Conservation (phyloP, 1,140 invertebrate species). For the Bombus pyrosoma region DNA sequence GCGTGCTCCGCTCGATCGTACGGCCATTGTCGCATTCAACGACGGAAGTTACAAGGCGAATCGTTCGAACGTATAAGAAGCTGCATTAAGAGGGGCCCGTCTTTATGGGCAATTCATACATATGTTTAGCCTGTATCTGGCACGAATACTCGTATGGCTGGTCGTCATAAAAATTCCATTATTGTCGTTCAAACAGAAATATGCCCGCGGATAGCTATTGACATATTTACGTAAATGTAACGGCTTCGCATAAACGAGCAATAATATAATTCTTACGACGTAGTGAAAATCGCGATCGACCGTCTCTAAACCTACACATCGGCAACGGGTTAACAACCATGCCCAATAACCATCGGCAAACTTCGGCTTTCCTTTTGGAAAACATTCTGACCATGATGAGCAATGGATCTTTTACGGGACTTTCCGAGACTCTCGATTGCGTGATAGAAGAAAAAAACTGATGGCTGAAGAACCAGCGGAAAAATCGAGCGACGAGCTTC, state of each 20-base stretch:
- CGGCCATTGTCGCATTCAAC: neutral
- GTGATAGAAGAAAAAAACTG: too few species aligned
- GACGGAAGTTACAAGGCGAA: slow-evolving; percentile 44
- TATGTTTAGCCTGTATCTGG: slow-evolving; percentile 38
- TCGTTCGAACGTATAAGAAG: slow-evolving; percentile 46
- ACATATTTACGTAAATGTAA: slow-evolving; percentile 50
- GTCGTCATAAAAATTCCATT: slow-evolving; percentile 50
- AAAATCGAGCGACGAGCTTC: neutral
- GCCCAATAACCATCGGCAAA: neutral
- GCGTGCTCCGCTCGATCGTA: neutral
- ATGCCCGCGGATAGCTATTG: slow-evolving; percentile 32
- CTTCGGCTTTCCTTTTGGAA: neutral
- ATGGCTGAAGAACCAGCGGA: neutral
- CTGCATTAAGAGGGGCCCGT: slow-evolving; percentile 23
- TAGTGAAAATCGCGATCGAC: neutral
- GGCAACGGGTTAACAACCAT: slow-evolving; percentile 9
- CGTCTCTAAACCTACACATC: slow-evolving; percentile 6
- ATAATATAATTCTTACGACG: slow-evolving; percentile 34
- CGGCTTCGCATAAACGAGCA: slow-evolving; percentile 43
- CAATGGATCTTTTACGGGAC: slow-evolving; percentile 36
- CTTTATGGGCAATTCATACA: slow-evolving; percentile 51
- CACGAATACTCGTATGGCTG: neutral
- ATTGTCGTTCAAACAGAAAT: slow-evolving; percentile 43
- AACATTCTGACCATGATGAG: neutral
- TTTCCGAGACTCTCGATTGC: neutral